Conservation (phyloP, 2,797 vertebrate species). For the Rhinogobio ventralis region DNA sequence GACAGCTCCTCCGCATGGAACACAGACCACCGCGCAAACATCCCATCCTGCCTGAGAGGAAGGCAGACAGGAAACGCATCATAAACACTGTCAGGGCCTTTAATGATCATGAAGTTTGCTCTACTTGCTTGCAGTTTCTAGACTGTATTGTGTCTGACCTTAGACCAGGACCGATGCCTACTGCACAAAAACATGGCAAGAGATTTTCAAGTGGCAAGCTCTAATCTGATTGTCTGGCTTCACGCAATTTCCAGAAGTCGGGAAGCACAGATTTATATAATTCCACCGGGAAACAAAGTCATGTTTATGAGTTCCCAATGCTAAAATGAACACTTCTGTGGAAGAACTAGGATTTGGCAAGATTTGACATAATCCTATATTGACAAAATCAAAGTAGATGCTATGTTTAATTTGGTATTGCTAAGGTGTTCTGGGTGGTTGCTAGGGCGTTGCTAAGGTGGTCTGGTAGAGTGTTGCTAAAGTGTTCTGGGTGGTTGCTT, state of each 20-base stretch:
- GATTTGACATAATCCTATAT: neutral
- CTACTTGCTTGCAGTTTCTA: neutral
- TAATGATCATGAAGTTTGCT: slow-evolving; percentile 12
- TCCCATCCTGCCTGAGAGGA: slow-evolving; percentile 18
- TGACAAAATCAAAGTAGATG: neutral
- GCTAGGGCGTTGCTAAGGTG: neutral
- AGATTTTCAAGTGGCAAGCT: neutral
- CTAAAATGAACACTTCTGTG: neutral
- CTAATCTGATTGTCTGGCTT: slow-evolving; percentile 8
- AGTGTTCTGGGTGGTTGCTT: neutral
- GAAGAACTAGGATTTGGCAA: neutral
- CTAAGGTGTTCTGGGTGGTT: neutral
- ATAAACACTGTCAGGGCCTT: neutral
- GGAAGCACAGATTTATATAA: neutral
- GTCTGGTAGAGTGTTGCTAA: neutral
- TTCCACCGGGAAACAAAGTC: neutral
- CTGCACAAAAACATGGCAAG: neutral
- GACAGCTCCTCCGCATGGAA: slow-evolving; percentile 41
- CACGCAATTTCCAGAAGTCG: neutral
- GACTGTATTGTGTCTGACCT: neutral
- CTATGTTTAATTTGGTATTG: neutral
- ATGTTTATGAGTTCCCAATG: neutral
- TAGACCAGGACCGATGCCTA: neutral
- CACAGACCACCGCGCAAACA: slow-evolving; percentile 30
- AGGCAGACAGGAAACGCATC: slow-evolving; percentile 19